Percentiles rank a stretch among this genome's conserved stretches.
Conservation (phyloP, 2,113 vertebrate genomes). For the Spea multiplicata region DNA sequence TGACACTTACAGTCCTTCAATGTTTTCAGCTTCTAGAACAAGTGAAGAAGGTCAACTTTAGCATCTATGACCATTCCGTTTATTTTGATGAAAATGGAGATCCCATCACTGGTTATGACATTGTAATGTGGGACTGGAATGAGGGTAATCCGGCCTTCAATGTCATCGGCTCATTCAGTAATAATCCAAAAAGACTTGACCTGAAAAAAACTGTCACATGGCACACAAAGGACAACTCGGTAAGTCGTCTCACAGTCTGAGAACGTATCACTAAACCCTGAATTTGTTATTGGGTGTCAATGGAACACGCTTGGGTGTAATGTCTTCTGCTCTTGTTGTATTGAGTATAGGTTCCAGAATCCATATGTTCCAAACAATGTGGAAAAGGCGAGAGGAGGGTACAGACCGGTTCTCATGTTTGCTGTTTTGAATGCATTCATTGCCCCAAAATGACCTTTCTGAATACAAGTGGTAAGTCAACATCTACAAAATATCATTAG, state of each 20-base stretch:
- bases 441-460: slow-evolving; percentile 70
- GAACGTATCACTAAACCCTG: no score
- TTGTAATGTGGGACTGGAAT: slow-evolving; percentile 71
- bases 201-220: slow-evolving; percentile 65
- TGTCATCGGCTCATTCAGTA: slow-evolving; percentile 63
- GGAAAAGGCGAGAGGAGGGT: slow-evolving; percentile 47
- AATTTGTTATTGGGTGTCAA: no score
- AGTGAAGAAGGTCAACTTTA: slow-evolving; percentile 72
- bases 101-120: slow-evolving; percentile 59
- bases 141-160: slow-evolving; percentile 47
- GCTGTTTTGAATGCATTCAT: slow-evolving; percentile 72
- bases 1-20: neutral
- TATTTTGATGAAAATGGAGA: slow-evolving; percentile 69
- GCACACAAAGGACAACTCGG: slow-evolving; percentile 58
- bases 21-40: slow-evolving; percentile 62
- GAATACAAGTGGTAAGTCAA: slow-evolving; percentile 71
- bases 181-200: slow-evolving; percentile 56
- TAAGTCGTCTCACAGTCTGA: no score
- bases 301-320: no score
- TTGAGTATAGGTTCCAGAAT: slow-evolving; percentile 62
- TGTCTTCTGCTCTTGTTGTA: no score
- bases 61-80: slow-evolving; percentile 61
- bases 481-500: accelerated
- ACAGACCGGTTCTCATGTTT: slow-evolving; percentile 56
- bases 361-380: slow-evolving; percentile 57